Evolutionary conservation across 1,140 invertebrate species (phyloP).

Genomic region (Hyles euphorbiae): DNA sequence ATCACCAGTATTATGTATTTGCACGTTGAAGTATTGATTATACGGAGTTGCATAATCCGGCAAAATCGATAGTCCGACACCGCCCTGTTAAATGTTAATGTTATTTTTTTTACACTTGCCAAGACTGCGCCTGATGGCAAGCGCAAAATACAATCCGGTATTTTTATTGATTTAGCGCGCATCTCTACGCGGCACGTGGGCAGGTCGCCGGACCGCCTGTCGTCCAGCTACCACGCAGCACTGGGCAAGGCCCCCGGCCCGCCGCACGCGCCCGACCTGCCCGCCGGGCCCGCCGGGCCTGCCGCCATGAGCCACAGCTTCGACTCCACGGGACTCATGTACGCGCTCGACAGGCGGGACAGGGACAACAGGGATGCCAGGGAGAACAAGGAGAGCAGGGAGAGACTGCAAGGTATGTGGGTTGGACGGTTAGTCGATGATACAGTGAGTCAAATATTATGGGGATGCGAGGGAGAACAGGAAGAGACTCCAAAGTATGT

Average conservation of each 20-base stretch:
- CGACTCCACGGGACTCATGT: conserved; percentile 46
- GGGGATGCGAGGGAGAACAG: too few species aligned
- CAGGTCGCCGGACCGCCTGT: conserved; percentile 83
- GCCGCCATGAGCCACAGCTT: conserved; percentile 54
- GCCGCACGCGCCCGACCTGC: conserved; percentile 48
- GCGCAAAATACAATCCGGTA: too few species aligned
- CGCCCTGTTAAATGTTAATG: too few species aligned
- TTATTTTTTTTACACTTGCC: too few species aligned
- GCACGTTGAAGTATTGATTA: too few species aligned
- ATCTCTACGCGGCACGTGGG: conserved; percentile 73
- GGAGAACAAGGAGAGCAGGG: conserved; percentile 25
- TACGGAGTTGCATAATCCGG: too few species aligned
- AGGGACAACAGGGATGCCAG: conserved; percentile 19
- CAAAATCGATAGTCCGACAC: too few species aligned
- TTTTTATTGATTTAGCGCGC: conserved; percentile 35
- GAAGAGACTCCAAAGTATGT: too few species aligned
- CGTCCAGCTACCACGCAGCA: conserved; percentile 79
- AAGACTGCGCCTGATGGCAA: too few species aligned
- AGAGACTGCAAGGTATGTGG: neutral
- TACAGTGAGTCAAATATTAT: too few species aligned
- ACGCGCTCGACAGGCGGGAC: conserved; percentile 27
- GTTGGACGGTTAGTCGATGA: too few species aligned
- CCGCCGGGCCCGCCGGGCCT: conserved; percentile 39
- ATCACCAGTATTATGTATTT: too few species aligned
- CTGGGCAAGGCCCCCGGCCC: conserved; percentile 39